Conservation (phyloP, 92 coral and sea anemone species). For the Parazoanthus darwini region DNA sequence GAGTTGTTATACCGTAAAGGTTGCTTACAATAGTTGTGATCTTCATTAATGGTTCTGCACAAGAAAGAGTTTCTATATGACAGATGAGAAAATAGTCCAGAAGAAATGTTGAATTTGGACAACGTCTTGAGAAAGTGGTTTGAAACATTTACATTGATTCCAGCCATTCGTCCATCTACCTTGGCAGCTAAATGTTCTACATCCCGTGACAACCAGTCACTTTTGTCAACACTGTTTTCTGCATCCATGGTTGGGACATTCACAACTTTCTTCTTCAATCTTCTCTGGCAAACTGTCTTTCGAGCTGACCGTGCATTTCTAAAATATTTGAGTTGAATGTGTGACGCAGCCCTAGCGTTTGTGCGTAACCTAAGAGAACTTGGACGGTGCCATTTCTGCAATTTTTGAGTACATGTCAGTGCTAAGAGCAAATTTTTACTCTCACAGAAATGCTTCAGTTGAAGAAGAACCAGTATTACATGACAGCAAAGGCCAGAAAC, state of each 20-base stretch:
- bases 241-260: too few relatives aligned
- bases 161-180: slow-evolving; percentile 7
- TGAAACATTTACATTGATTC: slow-evolving; percentile 43
- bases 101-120: slow-evolving; percentile 37
- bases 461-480: slow-evolving; percentile 36
- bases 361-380: background rate
- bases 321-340: background rate
- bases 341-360: slow-evolving; percentile 49
- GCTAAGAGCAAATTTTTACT: slow-evolving; percentile 28
- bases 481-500: slow-evolving; percentile 31
- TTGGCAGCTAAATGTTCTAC: background rate
- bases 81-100: slow-evolving; percentile 10
- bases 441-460: slow-evolving; percentile 21
- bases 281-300: slow-evolving; percentile 12
- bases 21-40: slow-evolving; percentile 45
- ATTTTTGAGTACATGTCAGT: slow-evolving; percentile 48
- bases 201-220: too few relatives aligned
- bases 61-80: slow-evolving; percentile 39
- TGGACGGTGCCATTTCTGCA: slow-evolving; percentile 59
- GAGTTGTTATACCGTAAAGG: slow-evolving; percentile 39
- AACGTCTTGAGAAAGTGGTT: slow-evolving; percentile 48
- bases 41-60: slow-evolving; percentile 36
- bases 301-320: slow-evolving; percentile 37
- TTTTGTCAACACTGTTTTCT: too few relatives aligned
- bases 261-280: too few relatives aligned